Conservation (phyloP, 2,888 invertebrate genomes). For the Timema podura region DNA sequence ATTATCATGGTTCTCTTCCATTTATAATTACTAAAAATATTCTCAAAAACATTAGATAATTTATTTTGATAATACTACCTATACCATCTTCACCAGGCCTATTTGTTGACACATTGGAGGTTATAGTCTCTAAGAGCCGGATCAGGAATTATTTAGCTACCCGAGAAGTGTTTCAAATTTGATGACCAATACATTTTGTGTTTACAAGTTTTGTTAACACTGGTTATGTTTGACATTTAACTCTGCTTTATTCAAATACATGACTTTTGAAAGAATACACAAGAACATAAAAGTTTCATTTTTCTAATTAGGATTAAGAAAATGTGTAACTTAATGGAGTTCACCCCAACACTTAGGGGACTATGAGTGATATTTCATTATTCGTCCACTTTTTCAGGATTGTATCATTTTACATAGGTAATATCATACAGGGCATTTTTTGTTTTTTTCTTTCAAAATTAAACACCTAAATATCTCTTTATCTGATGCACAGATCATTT, state of each 20-base stretch:
- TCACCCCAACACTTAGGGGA: neutral
- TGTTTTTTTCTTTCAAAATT: neutral
- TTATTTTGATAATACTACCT: too few relatives aligned
- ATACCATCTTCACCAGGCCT: too few relatives aligned
- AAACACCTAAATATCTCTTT: neutral
- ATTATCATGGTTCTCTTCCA: too few relatives aligned
- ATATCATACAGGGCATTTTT: neutral
- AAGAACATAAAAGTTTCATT: neutral
- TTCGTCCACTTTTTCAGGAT: neutral
- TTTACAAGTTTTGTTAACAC: too few relatives aligned
- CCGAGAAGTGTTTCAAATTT: too few relatives aligned
- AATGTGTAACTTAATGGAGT: neutral
- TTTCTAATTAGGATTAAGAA: neutral
- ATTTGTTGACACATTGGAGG: too few relatives aligned
- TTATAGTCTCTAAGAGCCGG: too few relatives aligned
- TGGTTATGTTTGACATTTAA: neutral
- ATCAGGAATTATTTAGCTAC: too few relatives aligned
- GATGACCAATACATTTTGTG: too few relatives aligned
- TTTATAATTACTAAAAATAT: too few relatives aligned
- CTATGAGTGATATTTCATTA: neutral
- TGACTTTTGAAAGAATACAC: neutral
- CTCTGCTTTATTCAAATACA: neutral
- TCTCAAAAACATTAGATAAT: too few relatives aligned
- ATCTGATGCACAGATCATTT: neutral
- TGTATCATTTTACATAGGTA: neutral